Base-by-base conservation (phyloP, 2,113 vertebrate species). In the Syngnathus floridae region DNA sequence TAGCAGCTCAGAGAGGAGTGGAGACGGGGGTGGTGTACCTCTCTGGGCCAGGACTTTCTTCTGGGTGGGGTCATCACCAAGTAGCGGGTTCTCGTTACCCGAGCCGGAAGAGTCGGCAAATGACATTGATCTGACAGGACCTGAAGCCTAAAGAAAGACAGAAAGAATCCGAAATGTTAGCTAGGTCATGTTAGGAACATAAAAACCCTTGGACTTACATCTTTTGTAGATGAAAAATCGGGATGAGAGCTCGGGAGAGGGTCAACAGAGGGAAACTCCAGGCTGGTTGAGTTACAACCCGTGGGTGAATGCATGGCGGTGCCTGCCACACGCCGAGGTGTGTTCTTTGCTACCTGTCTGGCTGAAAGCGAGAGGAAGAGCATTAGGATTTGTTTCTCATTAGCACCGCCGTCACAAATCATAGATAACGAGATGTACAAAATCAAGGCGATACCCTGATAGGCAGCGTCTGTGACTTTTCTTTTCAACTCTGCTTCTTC, bases 1-100 rank as follows among this genome's bases (percentile, higher is more conserved):
- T 91, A 98, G 93, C 84, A 98, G 91, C 90, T 98, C 94, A 83
- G 95, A 97, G 82, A 98, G 91, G 82, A 98, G 93, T 73, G 96
- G 96, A 81, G 96, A 98, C 66, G 95, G 94, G 78, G 95, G 94
- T 56, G 95, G 94, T 69, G 94, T 97, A 89, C 91, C 92, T 90
- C 94, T 97, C 89, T 95, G 95, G 87, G 89, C 88, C 90, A 94
- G 83, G 74, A 94, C 91, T 91, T 95, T 97, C 92, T 95, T 96
- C 90, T 97, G 95, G 85, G 91, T 84, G 87, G 91, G 92, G 87
- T 98, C 95, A 81, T 97, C 94, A 84, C 93, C 90, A 84, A 94
- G 84, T 78, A 92, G 90, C 82, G 91, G 76, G 87, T 95, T 94
- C 86, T 93, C 90, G 78, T 84, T 87, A 80, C 90, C 88, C 75